phyloP scores from a whole-genome alignment of 2,797 vertebrate species.

The Rhinella marina region DNA sequence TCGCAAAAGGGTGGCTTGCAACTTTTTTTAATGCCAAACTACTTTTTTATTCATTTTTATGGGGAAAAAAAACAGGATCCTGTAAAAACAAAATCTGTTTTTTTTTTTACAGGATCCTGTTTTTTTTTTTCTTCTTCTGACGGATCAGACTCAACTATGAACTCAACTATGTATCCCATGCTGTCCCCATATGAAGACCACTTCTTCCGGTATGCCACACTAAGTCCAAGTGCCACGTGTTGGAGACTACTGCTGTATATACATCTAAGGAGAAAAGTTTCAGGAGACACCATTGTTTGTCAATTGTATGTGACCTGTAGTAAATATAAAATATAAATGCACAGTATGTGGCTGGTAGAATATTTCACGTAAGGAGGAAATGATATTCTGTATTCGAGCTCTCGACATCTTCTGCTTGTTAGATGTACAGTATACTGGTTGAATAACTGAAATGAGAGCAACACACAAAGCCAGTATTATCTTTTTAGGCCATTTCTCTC shows the following conservation, averaged over 20 bases:
- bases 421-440: background rate
- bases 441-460: constrained; percentile 6
- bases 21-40: too few species aligned
- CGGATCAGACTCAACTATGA: too few species aligned
- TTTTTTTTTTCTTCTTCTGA: too few species aligned
- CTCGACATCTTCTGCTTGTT: background rate
- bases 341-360: background rate
- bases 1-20: too few species aligned
- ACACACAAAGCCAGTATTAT: background rate
- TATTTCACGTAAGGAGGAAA: constrained; percentile 11
- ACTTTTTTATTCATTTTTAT: too few species aligned
- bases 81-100: too few species aligned
- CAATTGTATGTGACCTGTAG: background rate
- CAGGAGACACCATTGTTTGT: background rate
- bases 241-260: background rate
- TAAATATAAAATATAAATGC: background rate
- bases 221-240: background rate
- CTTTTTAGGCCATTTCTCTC: constrained; percentile 28
- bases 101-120: too few species aligned
- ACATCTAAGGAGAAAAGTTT: background rate
- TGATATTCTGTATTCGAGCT: background rate
- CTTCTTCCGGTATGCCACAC: too few species aligned
- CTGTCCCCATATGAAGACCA: too few species aligned
- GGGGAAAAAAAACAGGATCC: too few species aligned
- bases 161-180: too few species aligned